Evolutionary conservation across 2,888 invertebrate species (phyloP).

Genomic region (Caenorhabditis afra): DNA sequence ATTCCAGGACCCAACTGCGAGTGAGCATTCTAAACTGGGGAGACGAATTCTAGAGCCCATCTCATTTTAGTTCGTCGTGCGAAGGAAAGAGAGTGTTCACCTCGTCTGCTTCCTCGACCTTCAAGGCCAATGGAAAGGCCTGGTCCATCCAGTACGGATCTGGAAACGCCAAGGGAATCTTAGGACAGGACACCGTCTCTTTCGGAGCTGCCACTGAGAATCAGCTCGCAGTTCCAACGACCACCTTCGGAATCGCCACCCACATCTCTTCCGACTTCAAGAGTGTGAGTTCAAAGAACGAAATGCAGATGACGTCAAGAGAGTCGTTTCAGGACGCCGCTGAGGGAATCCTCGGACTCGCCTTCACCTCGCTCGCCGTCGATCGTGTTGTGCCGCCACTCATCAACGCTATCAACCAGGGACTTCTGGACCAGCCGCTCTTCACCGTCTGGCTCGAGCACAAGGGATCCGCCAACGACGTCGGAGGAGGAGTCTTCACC

Average conservation of each 20-base stretch:
- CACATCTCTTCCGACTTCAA: constrained; percentile 69
- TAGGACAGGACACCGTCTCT: constrained; percentile 81
- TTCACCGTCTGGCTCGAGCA: constrained; percentile 70
- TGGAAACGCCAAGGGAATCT: constrained; percentile 82
- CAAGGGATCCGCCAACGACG: constrained; percentile 61
- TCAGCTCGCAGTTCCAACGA: constrained; percentile 69
- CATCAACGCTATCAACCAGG: constrained; percentile 66
- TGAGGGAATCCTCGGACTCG: constrained; percentile 70
- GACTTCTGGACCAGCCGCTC: constrained; percentile 65
- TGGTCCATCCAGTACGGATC: constrained; percentile 82
- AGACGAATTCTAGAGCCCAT: neutral
- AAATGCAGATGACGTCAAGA: no score
- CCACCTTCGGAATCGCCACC: constrained; percentile 73
- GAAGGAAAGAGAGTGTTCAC: constrained; percentile 90
- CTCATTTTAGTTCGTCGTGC: constrained; percentile 40
- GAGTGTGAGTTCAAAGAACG: constrained; percentile 32
- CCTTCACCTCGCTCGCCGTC: constrained; percentile 68
- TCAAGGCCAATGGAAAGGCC: constrained; percentile 80
- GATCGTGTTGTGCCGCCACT: constrained; percentile 65
- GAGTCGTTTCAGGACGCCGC: constrained; percentile 56
- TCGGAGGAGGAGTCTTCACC: constrained; percentile 70
- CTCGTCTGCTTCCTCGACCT: constrained; percentile 88
- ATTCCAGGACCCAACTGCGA: constrained; percentile 64
- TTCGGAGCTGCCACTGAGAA: constrained; percentile 61
- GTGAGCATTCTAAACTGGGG: constrained; percentile 22